Evolutionary conservation across 2,113 vertebrate species (phyloP).

Genomic region (Raja brachyura): DNA sequence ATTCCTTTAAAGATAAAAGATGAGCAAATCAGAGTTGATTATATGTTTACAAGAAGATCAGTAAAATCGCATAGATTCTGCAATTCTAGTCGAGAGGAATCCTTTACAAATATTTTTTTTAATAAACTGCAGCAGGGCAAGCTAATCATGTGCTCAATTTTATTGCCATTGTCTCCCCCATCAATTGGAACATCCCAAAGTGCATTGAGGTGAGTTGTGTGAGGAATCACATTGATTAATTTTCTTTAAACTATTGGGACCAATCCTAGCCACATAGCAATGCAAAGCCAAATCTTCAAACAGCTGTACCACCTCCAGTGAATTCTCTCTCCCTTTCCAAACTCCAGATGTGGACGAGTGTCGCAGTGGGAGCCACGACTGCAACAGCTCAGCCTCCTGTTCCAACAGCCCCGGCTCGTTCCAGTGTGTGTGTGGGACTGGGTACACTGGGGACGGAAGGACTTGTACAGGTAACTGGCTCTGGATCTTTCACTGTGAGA

Average conservation of each 20-base stretch:
- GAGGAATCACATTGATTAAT: background rate
- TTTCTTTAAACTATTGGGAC: background rate
- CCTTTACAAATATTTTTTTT: too few relatives aligned
- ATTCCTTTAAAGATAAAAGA: too few relatives aligned
- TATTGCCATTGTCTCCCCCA: background rate
- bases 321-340: background rate
- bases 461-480: background rate
- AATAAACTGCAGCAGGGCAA: too few relatives aligned
- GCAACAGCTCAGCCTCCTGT: constrained; percentile 7
- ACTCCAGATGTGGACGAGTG: constrained; percentile 9
- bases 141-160: too few relatives aligned
- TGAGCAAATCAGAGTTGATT: too few relatives aligned
- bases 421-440: constrained; percentile 12
- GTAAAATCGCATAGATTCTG: too few relatives aligned
- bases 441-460: background rate
- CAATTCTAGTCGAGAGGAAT: too few relatives aligned
- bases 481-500: background rate
- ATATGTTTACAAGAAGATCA: too few relatives aligned
- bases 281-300: background rate
- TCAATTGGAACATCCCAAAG: too few relatives aligned
- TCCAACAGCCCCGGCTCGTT: constrained; percentile 18
- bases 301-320: background rate
- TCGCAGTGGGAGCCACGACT: background rate
- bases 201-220: background rate
- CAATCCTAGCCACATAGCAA: background rate